Percentiles rank a stretch among this genome's conserved stretches.
Conservation (phyloP, 2,888 invertebrate genomes). For the Watsonalla cultraria region DNA sequence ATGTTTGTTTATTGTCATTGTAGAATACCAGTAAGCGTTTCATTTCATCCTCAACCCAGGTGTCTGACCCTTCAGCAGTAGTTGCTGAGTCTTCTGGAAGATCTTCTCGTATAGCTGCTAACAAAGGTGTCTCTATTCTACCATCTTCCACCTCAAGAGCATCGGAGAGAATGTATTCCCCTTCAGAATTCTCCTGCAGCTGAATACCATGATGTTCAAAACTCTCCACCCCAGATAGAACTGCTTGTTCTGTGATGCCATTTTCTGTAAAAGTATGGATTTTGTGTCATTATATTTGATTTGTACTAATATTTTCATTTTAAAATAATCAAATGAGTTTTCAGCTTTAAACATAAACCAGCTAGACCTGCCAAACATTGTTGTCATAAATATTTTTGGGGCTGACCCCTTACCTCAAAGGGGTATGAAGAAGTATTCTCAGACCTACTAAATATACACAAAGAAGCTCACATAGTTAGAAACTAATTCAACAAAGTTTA, state of each 20-base stretch:
- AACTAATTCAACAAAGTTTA: too few species aligned
- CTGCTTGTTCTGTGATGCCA: constrained; percentile 40
- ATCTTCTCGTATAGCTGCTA: constrained; percentile 18
- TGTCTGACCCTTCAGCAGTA: constrained; percentile 21
- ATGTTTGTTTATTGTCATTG: constrained; percentile 61
- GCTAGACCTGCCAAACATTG: too few species aligned
- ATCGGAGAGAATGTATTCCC: constrained; percentile 13
- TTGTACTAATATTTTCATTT: not conserved
- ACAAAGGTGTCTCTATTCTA: not conserved
- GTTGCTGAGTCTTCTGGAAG: constrained; percentile 13
- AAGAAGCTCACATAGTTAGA: too few species aligned
- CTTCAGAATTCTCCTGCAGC: constrained; percentile 22
- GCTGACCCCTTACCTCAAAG: too few species aligned
- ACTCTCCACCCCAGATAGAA: constrained; percentile 40
- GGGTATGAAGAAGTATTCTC: too few species aligned
- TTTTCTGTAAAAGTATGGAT: constrained; percentile 39
- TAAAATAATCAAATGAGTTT: not conserved
- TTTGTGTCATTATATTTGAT: not conserved
- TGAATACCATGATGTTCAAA: constrained; percentile 34
- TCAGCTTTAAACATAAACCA: not conserved
- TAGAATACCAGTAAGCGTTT: constrained; percentile 59
- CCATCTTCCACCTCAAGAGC: not conserved
- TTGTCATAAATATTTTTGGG: too few species aligned
- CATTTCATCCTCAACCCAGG: constrained; percentile 55
- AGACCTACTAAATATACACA: too few species aligned